Conservation (phyloP, 2,797 vertebrate species). For the Parauchenoglanis ngamensis region DNA sequence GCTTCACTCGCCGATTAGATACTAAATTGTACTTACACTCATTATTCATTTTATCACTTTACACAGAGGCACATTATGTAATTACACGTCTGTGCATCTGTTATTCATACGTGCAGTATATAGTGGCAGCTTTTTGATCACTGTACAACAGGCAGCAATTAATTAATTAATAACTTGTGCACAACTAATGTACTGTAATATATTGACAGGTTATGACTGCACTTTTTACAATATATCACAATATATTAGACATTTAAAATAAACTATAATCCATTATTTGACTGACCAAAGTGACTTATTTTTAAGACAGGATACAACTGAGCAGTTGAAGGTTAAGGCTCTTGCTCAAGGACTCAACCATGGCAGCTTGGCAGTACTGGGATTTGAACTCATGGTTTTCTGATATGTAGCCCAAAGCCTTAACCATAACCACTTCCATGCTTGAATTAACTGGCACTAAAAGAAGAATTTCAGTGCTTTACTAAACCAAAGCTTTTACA, state of each 20-base stretch:
- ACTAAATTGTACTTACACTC: neutral
- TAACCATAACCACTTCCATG: neutral
- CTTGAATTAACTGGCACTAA: neutral
- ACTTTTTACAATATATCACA: neutral
- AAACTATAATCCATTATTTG: neutral
- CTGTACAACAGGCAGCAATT: neutral
- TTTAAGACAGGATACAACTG: neutral
- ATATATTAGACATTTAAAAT: neutral
- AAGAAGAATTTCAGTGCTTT: neutral
- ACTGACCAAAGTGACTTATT: neutral
- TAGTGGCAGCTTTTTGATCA: neutral
- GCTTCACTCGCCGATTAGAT: neutral
- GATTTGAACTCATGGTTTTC: constrained; percentile 13
- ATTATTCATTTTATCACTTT: neutral
- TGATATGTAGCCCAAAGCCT: constrained; percentile 17
- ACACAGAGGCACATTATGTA: neutral
- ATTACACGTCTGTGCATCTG: neutral
- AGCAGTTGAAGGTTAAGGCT: constrained; percentile 11
- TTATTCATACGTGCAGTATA: neutral
- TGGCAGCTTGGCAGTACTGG: constrained; percentile 11
- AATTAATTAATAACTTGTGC: neutral
- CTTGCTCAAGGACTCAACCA: neutral
- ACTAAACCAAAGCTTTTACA: neutral
- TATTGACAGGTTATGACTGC: neutral
- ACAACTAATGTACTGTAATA: neutral